phyloP scores from a whole-genome alignment of 2,113 vertebrate genomes.

The Upupa epops region DNA sequence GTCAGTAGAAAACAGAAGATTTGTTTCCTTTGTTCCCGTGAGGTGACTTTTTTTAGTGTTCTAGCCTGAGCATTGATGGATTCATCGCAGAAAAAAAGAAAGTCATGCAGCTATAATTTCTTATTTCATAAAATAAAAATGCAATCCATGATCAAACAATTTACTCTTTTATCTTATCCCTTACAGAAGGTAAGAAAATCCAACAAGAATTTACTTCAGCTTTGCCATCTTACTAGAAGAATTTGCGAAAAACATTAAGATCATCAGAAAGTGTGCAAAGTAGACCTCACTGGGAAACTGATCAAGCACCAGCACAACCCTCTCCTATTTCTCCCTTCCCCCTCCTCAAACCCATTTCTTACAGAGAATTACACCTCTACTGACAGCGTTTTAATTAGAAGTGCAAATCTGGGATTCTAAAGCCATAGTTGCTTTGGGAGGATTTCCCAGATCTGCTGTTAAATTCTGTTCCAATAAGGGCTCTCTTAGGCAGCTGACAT shows the following conservation, averaged over 20 bases:
- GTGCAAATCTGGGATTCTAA: slow-evolving; percentile 60
- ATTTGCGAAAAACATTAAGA: slow-evolving; percentile 20
- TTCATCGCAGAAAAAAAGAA: neutral
- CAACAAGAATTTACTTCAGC: slow-evolving; percentile 24
- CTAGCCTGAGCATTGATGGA: neutral
- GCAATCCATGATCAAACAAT: slow-evolving; percentile 25
- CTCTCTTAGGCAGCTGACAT: slow-evolving; percentile 55
- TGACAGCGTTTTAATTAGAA: slow-evolving; percentile 74
- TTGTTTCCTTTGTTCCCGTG: neutral
- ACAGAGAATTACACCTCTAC: slow-evolving; percentile 52
- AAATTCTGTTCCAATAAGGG: slow-evolving; percentile 55
- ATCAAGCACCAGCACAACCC: neutral
- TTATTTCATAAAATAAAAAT: slow-evolving; percentile 54
- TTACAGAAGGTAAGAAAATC: slow-evolving; percentile 4
- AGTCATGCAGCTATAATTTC: slow-evolving; percentile 4
- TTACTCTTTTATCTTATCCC: slow-evolving; percentile 65
- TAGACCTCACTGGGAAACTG: slow-evolving; percentile 31
- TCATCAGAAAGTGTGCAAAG: slow-evolving; percentile 26
- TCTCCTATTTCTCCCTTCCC: slow-evolving; percentile 16
- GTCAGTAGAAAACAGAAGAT: neutral
- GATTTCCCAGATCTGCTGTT: slow-evolving; percentile 69
- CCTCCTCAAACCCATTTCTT: slow-evolving; percentile 24
- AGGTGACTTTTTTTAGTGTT: neutral
- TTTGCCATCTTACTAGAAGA: slow-evolving; percentile 41
- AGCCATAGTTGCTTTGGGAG: slow-evolving; percentile 46